Evolutionary conservation across 37 sponge, comb jelly and placozoan species (phyloP), one percentile per base, ranked within the genome.

Genomic region (Spongilla lacustris): DNA sequence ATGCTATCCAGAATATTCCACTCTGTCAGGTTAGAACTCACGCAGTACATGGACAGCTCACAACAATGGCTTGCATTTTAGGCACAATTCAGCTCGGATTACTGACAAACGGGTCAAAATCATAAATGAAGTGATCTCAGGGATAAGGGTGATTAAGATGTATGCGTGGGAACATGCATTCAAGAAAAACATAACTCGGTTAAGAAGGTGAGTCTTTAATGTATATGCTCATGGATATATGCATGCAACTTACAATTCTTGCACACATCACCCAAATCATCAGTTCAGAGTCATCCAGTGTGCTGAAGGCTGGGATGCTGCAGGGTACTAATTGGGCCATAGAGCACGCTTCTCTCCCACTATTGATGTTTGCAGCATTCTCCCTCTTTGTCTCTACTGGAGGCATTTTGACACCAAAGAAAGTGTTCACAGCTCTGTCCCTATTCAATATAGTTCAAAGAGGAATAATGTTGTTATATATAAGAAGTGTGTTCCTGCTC

Each of bases 381-480:
- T 21, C 73, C 1, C 30, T 34, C 5, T 89, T 37, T 46, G 32
- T 71, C 0, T 29, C 26, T 10, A 75, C 46, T 25, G 89, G 84
- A 66, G 80, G 80, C 34, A 35, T 66, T 0, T 69, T 89, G 37
- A 84, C 79, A 22, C 84, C 84, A 12, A 68, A 75, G 19, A 49
- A 48, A 23, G 89, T 89, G 27, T 71, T 89, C 32, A 74, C 81
- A 38, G 66, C 69, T 19, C 74, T 89, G 68, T 78, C 79, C 28
- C 49, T 89, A 30, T 38, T 50, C 1, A 6, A 19, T 1, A 1
- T 58, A 17, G 1, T 58, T 17, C 58, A 58, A 58, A 6, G 21
- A 19, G 1, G 1, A 1, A 14, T 58, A 1, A 17, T 58, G 1
- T 17, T 8, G 4, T 58, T 19, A 1, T 58, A 13, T 14, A 17